Evolutionary conservation across 1,140 invertebrate genomes (phyloP).

Genomic region (Meloidogyne floridensis): DNA sequence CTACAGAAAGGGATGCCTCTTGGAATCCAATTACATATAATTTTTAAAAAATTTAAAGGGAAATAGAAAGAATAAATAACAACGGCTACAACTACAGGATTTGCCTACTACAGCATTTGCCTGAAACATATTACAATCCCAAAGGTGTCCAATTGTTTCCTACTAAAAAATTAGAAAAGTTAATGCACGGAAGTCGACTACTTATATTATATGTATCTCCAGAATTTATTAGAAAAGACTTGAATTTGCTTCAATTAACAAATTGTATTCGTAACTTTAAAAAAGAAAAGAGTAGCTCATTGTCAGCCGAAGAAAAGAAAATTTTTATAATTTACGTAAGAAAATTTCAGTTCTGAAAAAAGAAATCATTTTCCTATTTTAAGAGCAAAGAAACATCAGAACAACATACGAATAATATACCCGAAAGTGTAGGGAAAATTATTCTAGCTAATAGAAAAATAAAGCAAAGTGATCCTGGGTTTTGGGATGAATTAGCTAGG

Average conservation of each 20-base stretch:
- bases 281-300: background rate
- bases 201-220: background rate
- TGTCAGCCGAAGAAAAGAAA: background rate
- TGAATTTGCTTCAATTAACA: background rate
- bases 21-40: no score
- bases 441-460: background rate
- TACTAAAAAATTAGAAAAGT: background rate
- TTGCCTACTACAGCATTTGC: slow-evolving; percentile 36
- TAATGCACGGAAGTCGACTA: background rate
- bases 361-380: background rate
- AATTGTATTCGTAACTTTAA: background rate
- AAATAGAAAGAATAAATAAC: slow-evolving; percentile 25
- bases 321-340: slow-evolving; percentile 2
- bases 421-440: background rate
- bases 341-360: background rate
- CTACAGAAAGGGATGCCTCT: no score
- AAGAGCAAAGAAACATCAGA: background rate
- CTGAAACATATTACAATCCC: slow-evolving; percentile 37
- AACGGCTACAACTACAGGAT: no score
- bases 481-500: background rate
- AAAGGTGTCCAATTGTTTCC: no score
- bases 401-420: background rate
- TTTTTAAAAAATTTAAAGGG: slow-evolving; percentile 32
- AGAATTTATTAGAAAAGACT: background rate
- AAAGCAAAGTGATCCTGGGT: background rate